Evolutionary conservation across 2,797 vertebrate species (phyloP).

Genomic region (Morus bassanus): DNA sequence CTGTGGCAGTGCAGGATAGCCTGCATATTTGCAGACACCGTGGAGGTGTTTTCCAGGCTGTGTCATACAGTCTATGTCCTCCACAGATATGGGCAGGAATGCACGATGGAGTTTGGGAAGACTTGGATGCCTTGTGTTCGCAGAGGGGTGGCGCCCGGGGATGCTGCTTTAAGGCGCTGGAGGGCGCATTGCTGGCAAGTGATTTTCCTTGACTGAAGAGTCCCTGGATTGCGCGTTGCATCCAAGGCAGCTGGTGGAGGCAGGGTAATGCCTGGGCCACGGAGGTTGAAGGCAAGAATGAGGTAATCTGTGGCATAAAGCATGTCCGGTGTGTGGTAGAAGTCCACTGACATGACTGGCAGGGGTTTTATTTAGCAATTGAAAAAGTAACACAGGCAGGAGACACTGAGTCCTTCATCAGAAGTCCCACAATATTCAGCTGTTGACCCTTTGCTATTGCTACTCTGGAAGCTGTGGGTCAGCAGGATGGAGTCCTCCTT

Average conservation of each 20-base stretch:
- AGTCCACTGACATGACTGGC: background rate
- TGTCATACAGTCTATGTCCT: background rate
- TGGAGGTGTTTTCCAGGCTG: background rate
- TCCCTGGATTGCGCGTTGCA: background rate
- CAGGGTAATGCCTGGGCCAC: background rate
- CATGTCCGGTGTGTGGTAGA: background rate
- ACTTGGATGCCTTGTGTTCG: background rate
- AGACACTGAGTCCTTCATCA: background rate
- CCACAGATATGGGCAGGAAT: background rate
- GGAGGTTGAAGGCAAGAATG: background rate
- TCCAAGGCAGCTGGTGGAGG: background rate
- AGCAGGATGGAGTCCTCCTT: background rate
- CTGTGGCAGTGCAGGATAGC: fast-evolving
- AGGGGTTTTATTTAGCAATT: background rate
- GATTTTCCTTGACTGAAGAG: background rate
- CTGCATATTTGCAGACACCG: background rate
- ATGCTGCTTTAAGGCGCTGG: background rate
- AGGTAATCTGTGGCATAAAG: background rate
- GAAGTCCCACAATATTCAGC: background rate
- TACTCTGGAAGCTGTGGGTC: background rate
- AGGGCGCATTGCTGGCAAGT: background rate
- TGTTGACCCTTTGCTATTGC: background rate
- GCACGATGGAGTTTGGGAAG: background rate
- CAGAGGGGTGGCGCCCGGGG: background rate
- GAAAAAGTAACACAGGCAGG: background rate